phyloP scores from a whole-genome alignment of 2,797 vertebrate genomes.

The Myiotriccus ornatus region DNA sequence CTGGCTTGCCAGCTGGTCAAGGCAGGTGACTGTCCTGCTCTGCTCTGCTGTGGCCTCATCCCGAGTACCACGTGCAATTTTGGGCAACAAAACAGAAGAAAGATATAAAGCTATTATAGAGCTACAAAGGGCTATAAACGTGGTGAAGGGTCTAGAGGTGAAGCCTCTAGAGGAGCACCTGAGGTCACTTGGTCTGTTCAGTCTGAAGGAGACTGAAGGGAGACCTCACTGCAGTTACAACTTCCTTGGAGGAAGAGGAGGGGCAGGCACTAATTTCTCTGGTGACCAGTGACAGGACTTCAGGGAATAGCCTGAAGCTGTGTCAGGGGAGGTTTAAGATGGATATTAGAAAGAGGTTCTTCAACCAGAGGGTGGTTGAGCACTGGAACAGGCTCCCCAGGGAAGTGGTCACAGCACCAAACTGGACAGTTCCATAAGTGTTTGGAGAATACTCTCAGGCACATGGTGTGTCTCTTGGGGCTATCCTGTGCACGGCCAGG shows the following conservation, averaged over 20 bases:
- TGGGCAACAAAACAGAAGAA: background rate
- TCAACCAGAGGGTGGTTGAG: background rate
- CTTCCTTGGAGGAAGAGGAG: rapidly evolving
- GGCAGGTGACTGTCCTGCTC: background rate
- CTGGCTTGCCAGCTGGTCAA: background rate
- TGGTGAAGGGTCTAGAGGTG: background rate
- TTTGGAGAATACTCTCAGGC: background rate
- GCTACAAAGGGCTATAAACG: background rate
- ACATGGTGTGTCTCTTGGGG: background rate
- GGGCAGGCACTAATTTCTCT: background rate
- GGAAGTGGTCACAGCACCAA: background rate
- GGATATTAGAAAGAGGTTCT: background rate
- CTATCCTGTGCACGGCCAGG: background rate
- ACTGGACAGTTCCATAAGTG: background rate
- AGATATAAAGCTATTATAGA: background rate
- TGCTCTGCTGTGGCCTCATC: background rate
- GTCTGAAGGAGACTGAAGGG: background rate
- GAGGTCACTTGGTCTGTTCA: background rate
- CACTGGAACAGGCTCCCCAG: background rate
- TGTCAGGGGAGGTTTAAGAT: too few relatives aligned
- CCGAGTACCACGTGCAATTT: background rate
- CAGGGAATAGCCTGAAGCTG: background rate
- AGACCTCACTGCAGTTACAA: background rate
- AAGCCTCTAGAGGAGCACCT: background rate
- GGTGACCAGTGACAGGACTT: background rate